Evolutionary conservation across 2,797 vertebrate genomes (phyloP).

Genomic region (Pelodytes ibericus): DNA sequence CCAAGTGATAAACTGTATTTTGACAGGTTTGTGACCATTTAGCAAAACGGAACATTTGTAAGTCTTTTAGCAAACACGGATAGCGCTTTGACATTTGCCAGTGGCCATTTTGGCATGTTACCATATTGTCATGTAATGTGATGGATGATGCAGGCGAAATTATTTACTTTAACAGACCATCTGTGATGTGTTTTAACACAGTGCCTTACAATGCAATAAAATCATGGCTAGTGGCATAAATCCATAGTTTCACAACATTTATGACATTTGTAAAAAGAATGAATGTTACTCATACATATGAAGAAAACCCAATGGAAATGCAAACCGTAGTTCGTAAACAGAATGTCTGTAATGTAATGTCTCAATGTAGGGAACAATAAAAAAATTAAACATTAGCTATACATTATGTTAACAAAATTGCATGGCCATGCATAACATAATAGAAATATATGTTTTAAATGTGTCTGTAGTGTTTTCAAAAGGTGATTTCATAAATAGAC

Average conservation of each 20-base stretch:
- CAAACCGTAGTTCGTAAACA: too few relatives aligned
- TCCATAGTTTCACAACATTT: neutral
- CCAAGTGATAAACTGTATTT: neutral
- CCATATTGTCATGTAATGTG: slow-evolving; percentile 32
- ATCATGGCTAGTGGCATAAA: slow-evolving; percentile 19
- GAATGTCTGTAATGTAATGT: too few relatives aligned
- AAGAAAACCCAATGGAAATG: neutral
- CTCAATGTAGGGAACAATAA: too few relatives aligned
- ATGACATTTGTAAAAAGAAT: slow-evolving; percentile 15
- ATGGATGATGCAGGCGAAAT: slow-evolving; percentile 35
- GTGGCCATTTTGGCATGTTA: slow-evolving; percentile 27
- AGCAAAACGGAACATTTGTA: slow-evolving; percentile 3
- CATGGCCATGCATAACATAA: too few relatives aligned
- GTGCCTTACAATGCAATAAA: slow-evolving; percentile 39
- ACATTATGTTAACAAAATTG: too few relatives aligned
- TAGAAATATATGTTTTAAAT: too few relatives aligned
- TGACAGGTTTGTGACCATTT: slow-evolving; percentile 14
- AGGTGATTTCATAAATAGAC: too few relatives aligned
- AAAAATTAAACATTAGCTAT: too few relatives aligned
- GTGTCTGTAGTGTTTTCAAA: too few relatives aligned
- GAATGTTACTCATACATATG: slow-evolving; percentile 9
- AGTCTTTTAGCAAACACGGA: slow-evolving; percentile 6
- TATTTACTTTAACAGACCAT: slow-evolving; percentile 45
- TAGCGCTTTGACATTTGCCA: slow-evolving; percentile 40
- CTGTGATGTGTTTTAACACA: slow-evolving; percentile 38